Conservation (phyloP, 2,888 invertebrate genomes). For the Aphodius sticticus region DNA sequence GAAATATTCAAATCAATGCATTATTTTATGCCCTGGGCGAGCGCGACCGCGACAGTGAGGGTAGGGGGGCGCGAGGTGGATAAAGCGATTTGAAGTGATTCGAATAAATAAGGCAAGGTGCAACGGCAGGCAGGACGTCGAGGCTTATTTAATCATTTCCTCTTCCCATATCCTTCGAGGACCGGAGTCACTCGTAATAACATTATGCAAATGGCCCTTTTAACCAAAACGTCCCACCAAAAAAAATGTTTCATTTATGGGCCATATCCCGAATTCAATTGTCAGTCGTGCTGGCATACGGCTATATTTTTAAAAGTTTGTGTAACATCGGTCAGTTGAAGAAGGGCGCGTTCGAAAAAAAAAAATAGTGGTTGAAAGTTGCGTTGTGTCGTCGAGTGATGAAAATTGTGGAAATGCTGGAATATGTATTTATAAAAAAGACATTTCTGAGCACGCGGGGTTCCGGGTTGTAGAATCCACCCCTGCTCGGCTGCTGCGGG, state of each 20-base stretch:
- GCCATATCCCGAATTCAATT: too few species aligned
- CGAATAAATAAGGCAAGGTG: constrained; percentile 17
- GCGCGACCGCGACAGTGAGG: neutral
- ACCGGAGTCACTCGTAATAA: constrained; percentile 11
- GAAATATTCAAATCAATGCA: neutral
- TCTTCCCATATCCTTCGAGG: constrained; percentile 15
- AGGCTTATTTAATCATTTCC: constrained; percentile 23
- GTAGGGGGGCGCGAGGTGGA: neutral
- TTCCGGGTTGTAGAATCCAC: constrained; percentile 13
- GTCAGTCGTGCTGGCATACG: too few species aligned
- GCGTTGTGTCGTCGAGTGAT: too few species aligned
- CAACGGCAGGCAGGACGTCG: neutral
- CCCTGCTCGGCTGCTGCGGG: neutral
- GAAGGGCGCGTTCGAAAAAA: constrained; percentile 7
- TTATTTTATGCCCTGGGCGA: neutral
- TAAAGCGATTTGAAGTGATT: constrained; percentile 24
- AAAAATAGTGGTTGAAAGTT: neutral
- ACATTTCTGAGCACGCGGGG: neutral
- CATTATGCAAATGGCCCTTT: constrained; percentile 19
- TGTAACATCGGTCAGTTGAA: constrained; percentile 8
- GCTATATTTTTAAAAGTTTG: constrained; percentile 6
- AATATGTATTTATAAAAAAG: constrained; percentile 17
- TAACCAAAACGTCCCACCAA: constrained; percentile 20
- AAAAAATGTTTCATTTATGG: neutral
- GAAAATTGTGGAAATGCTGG: neutral